These are phyloP conservation scores for Agrochola lota DNA, from an alignment of 2,888 invertebrate genomes.

Conservation along the genomic window DNA sequence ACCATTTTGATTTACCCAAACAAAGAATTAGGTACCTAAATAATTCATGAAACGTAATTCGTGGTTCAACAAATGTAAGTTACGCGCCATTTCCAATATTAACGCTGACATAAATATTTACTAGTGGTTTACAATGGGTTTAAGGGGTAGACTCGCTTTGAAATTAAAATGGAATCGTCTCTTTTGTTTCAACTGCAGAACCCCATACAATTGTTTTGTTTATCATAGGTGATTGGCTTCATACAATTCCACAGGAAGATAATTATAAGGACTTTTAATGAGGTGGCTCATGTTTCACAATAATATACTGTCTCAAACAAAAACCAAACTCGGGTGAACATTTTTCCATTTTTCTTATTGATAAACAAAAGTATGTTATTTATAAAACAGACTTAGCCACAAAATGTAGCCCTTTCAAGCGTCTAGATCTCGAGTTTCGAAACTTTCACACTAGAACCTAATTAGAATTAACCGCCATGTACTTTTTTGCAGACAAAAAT, in stretches of 20 bases:
- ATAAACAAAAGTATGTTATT: neutral
- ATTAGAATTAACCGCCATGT: conserved; percentile 20
- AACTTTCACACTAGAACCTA: conserved; percentile 9
- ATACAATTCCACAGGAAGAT: conserved; percentile 14
- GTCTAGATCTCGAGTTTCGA: neutral
- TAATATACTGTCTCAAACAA: neutral
- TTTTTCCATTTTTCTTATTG: neutral
- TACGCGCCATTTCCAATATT: conserved; percentile 46
- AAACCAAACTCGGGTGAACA: neutral
- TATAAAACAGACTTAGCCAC: neutral
- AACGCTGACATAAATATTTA: conserved; percentile 54
- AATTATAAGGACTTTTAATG: conserved; percentile 40
- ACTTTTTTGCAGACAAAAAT: conserved; percentile 32
- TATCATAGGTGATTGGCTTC: conserved; percentile 22
- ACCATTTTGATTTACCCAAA: neutral
- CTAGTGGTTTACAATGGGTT: conserved; percentile 48
- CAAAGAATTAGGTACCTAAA: neutral
- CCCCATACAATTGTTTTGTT: conserved; percentile 40
- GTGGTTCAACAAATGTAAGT: conserved; percentile 41
- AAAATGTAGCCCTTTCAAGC: neutral
- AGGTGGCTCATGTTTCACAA: neutral
- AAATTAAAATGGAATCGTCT: conserved; percentile 7
- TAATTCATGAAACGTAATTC: conserved; percentile 34
- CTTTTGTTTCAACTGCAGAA: conserved; percentile 25
- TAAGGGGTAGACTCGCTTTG: conserved; percentile 38